phyloP scores from a whole-genome alignment of 2,797 vertebrate species.

The Falco concolor region DNA sequence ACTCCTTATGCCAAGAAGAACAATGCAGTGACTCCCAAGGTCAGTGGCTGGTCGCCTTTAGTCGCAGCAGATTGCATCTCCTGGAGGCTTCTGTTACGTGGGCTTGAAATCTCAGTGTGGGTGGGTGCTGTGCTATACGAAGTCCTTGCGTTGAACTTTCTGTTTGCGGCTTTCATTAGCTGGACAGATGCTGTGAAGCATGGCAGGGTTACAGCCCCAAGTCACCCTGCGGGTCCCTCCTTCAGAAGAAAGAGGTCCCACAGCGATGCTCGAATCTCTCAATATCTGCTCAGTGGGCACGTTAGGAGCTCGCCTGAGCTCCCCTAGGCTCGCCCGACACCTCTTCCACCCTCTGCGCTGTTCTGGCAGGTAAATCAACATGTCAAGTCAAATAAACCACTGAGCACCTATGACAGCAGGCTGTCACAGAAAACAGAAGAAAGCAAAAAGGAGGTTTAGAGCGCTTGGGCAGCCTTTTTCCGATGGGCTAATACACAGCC shows the following conservation, averaged over 20 bases:
- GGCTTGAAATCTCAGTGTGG: not conserved
- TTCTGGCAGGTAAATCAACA: not conserved
- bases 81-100: not conserved
- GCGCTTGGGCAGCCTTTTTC: not conserved
- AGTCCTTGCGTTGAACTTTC: not conserved
- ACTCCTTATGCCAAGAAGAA: not conserved
- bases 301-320: not conserved
- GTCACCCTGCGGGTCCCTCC: not conserved
- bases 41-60: not conserved
- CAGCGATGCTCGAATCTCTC: not conserved
- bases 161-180: not conserved
- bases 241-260: not conserved
- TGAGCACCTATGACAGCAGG: not conserved
- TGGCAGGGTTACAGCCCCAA: not conserved
- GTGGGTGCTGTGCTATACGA: not conserved
- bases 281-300: not conserved
- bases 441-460: not conserved
- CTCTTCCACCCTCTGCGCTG: not conserved
- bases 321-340: not conserved
- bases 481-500: not conserved
- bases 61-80: not conserved
- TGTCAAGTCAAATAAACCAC: not conserved
- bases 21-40: not conserved
- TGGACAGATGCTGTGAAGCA: not conserved
- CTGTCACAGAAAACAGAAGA: not conserved